A percentile compares a stretch with the other conserved stretches of the same genome.
Evolutionary conservation across 2,113 vertebrate species (phyloP).

Genomic region (Entomyzon cyanotis): DNA sequence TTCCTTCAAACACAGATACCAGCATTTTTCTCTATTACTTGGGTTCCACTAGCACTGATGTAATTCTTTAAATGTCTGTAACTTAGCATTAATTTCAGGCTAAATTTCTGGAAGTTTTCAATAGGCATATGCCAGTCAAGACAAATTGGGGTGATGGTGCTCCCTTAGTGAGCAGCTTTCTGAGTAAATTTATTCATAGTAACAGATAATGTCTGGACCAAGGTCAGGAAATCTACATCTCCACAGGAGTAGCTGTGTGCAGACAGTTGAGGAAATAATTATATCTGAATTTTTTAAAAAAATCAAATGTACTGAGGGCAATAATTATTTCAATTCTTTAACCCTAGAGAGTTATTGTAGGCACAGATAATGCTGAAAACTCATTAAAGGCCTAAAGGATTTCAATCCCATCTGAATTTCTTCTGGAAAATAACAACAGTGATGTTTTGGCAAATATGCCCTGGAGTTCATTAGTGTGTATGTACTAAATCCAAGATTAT

Average conservation of each 20-base stretch:
- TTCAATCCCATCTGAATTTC: conserved; percentile 54
- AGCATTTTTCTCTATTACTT: neutral
- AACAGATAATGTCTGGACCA: conserved; percentile 58
- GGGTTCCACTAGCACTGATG: neutral
- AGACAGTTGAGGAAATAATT: conserved; percentile 71
- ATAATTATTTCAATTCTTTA: conserved; percentile 69
- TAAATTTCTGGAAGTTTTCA: conserved; percentile 54
- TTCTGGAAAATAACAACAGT: conserved; percentile 49
- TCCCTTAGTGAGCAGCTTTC: conserved; percentile 49
- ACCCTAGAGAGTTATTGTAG: conserved; percentile 57
- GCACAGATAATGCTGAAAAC: conserved; percentile 60
- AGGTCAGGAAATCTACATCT: conserved; percentile 70
- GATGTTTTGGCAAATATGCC: neutral
- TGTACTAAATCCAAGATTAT: neutral
- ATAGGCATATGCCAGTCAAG: conserved; percentile 52
- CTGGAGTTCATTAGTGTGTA: neutral
- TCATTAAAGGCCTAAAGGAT: conserved; percentile 68
- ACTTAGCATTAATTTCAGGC: conserved; percentile 24
- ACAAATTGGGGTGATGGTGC: conserved; percentile 53
- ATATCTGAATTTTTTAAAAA: neutral
- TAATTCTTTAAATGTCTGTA: neutral
- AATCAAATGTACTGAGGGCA: conserved; percentile 36
- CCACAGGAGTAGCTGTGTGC: conserved; percentile 26
- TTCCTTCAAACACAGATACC: neutral
- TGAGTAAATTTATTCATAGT: conserved; percentile 69